Evolutionary conservation across 2,888 invertebrate genomes (phyloP), one percentile per base, ranked within the genome.

Genomic region (Acleris literana): DNA sequence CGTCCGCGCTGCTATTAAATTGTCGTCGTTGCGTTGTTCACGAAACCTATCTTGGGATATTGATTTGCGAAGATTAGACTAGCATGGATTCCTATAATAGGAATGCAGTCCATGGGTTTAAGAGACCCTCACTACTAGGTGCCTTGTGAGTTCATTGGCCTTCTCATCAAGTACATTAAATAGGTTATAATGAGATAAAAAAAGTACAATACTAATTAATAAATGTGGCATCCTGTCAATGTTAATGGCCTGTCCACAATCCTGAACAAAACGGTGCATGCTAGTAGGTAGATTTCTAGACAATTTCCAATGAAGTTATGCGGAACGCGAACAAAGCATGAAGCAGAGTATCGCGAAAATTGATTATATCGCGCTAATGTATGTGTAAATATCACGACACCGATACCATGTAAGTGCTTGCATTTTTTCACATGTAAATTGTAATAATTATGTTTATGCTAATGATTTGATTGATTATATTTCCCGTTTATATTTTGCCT

Each of bases 291-390:
- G 64, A 64, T 71, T 67, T 67, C 57, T 70, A 69, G 63, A 75
- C 70, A 77, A 79, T 91, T 91, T 91, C 90, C 85, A 88, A 85
- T 90, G 76, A 86, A 91, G 90, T 89, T 85, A 91, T 90, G 91
- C 91, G 90, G 90, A 91, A 91, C 91, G 89, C 72, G 74, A 72
- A 70, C 69, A 62, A 64, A 49, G 73, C 84, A 79, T 82, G 82
- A 78, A 64, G 83, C 80, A 72, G 80, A 83, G 77, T 78, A 83
- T 85, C 81, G 84, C 73, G 75, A 78, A 79, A 75, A 74, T 67
- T 71, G 59, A 68, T 60, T 17, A 65, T 39, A 63, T 65, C 57
- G 60, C 54, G 64, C 44, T 60, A 57, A 63, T 63, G 39, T 29
- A 59, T 54, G 62, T 55, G 33, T 63, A 51, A 51, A 51, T 63